Base-by-base conservation (phyloP, 1,140 invertebrate genomes). In the Drosophila cardini region DNA sequence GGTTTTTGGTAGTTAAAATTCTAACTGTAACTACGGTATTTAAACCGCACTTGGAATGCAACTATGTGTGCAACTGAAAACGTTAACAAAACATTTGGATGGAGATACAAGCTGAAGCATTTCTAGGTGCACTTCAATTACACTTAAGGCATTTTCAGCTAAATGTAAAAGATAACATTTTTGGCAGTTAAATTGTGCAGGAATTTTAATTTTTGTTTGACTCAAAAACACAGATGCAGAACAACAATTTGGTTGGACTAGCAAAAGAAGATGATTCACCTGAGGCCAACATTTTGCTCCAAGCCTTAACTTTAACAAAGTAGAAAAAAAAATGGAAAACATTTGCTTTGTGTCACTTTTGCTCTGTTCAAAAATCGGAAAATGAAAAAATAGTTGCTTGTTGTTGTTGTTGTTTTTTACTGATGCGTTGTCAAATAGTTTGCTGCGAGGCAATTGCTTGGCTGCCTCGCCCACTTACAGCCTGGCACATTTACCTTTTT, bases 401-500 rank as follows among this genome's bases (percentile, higher is more conserved):
- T 7, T 16, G 13, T 4, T 16, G 16, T 11, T 40, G n/a, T n/a
- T n/a, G n/a, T n/a, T n/a, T n/a, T n/a, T n/a, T n/a, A n/a, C 62
- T 83, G 46, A 55, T 56, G 76, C 85, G 74, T 71, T 76, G 72
- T 70, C 72, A 86, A 86, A 86, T 86, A 86, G 83, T 86, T 87
- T 79, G 72, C 79, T 72, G 72, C 62, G 42, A 69, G 83, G 79
- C 79, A 79, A 83, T 79, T 79, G 79, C 84, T 83, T 58, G 70
- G 38, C 52, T 60, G 78, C 52, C 61, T 36, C 50, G 48, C 45
- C 42, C 52, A 18, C 45, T 26, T 45, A 11, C 67, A 48, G 67
- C 60, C 63, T 76, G 83, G 72, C 72, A 84, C 85, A 90, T 89
- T 89, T 89, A 89, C 84, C 84, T 84, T 89, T 89, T 90, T 80